Evolutionary conservation across 2,888 invertebrate species (phyloP).

Genomic region (Synergus japonicus): DNA sequence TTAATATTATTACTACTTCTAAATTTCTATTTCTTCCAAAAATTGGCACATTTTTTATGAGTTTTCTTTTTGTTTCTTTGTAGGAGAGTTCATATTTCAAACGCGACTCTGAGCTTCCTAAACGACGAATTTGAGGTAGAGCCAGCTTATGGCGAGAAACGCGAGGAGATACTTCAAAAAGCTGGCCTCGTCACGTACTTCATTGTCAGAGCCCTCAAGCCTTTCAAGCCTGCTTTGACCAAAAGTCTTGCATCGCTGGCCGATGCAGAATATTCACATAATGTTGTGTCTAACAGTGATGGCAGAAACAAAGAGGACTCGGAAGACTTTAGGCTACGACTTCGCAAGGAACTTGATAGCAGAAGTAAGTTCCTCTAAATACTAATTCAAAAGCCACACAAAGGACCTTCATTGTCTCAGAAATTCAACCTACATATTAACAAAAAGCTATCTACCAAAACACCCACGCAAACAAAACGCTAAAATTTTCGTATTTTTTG

Average conservation of each 20-base stretch:
- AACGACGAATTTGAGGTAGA: conserved; percentile 96
- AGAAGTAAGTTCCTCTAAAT: conserved; percentile 79
- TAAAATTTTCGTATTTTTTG: neutral
- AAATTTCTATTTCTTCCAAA: neutral
- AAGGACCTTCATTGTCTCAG: neutral
- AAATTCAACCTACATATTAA: conserved; percentile 5
- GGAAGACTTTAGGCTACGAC: conserved; percentile 88
- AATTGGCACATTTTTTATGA: neutral
- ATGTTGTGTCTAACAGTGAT: conserved; percentile 62
- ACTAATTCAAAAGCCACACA: neutral
- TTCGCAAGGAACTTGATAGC: conserved; percentile 90
- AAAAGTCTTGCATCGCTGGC: conserved; percentile 71
- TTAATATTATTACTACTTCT: no score
- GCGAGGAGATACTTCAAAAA: conserved; percentile 93
- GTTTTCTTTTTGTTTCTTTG: conserved; percentile 5
- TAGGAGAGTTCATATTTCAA: conserved; percentile 93
- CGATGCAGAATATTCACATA: conserved; percentile 67
- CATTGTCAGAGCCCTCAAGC: conserved; percentile 91
- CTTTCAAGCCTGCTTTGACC: conserved; percentile 77
- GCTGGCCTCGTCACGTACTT: conserved; percentile 95
- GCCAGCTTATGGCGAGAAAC: conserved; percentile 91
- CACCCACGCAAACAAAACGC: no score
- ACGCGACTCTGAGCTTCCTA: conserved; percentile 91
- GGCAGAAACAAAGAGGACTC: conserved; percentile 79
- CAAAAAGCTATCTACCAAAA: no score